Conservation (phyloP, 2,888 invertebrate species). For the Galeruca laticollis region DNA sequence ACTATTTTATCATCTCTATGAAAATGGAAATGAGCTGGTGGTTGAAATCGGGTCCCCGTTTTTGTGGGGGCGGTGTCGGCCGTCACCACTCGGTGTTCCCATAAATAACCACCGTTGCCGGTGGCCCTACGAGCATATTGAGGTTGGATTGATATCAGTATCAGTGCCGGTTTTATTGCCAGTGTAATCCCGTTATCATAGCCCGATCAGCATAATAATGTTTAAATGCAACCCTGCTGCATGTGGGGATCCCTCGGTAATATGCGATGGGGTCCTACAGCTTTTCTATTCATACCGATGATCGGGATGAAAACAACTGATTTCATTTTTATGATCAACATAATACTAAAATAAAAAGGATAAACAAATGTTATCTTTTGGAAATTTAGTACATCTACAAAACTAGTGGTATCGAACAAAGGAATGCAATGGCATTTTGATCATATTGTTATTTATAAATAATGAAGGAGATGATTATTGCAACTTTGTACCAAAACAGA, state of each 20-base stretch:
- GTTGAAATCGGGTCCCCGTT: constrained; percentile 39
- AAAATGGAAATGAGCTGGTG: constrained; percentile 39
- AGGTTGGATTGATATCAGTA: constrained; percentile 67
- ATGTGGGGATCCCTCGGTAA: constrained; percentile 59
- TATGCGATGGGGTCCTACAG: constrained; percentile 10
- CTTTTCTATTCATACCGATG: not conserved
- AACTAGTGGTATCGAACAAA: no score
- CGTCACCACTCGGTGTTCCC: constrained; percentile 61
- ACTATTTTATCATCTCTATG: constrained; percentile 2
- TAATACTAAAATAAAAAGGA: no score
- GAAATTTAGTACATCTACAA: no score
- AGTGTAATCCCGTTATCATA: constrained; percentile 68
- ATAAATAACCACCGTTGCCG: constrained; percentile 62
- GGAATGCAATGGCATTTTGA: no score
- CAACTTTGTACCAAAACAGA: no score
- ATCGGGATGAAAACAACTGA: constrained; percentile 4
- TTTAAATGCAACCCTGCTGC: constrained; percentile 63
- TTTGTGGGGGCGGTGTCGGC: constrained; percentile 55
- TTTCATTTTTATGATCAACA: constrained; percentile 3
- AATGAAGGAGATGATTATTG: no score
- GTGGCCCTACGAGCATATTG: constrained; percentile 61
- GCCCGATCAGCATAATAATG: constrained; percentile 68
- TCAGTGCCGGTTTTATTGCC: constrained; percentile 67
- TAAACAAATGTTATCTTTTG: no score
- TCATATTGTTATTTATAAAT: no score